Conservation (phyloP, 2,888 invertebrate species). For the Agriopis marginaria region DNA sequence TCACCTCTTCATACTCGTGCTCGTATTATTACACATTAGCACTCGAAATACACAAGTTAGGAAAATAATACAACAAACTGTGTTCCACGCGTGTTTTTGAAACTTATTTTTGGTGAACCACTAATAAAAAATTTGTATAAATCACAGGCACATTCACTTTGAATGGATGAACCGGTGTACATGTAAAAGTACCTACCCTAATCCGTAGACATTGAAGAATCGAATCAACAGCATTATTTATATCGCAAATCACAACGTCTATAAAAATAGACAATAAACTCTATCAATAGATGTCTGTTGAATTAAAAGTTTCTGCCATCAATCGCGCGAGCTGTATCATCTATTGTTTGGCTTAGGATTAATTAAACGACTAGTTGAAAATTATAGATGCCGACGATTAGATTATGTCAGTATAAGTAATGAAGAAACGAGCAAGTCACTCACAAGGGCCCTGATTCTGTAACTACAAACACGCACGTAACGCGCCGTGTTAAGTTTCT, state of each 20-base stretch:
- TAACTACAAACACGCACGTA: too few relatives aligned
- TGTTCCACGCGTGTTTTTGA: too few relatives aligned
- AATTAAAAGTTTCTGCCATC: conserved; percentile 48
- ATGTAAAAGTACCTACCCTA: not conserved
- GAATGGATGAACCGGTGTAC: too few relatives aligned
- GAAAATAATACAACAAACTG: too few relatives aligned
- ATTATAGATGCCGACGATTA: not conserved
- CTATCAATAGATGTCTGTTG: conserved; percentile 53
- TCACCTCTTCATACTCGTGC: too few relatives aligned
- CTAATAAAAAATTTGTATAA: too few relatives aligned
- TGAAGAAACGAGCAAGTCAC: not conserved
- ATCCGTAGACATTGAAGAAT: conserved; percentile 13
- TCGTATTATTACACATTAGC: too few relatives aligned
- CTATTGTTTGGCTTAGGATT: conserved; percentile 21
- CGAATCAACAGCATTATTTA: conserved; percentile 28
- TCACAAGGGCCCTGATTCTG: too few relatives aligned
- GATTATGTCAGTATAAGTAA: not conserved
- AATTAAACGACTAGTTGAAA: not conserved
- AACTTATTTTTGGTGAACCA: too few relatives aligned
- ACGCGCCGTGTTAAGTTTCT: too few relatives aligned
- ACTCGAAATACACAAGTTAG: too few relatives aligned
- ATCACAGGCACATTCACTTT: too few relatives aligned
- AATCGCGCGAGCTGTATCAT: conserved; percentile 32
- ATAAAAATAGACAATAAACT: conserved; percentile 48
- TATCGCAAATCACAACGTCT: conserved; percentile 33